Evolutionary conservation across 2,888 invertebrate genomes (phyloP).

Genomic region (Neoitamus cyanurus): DNA sequence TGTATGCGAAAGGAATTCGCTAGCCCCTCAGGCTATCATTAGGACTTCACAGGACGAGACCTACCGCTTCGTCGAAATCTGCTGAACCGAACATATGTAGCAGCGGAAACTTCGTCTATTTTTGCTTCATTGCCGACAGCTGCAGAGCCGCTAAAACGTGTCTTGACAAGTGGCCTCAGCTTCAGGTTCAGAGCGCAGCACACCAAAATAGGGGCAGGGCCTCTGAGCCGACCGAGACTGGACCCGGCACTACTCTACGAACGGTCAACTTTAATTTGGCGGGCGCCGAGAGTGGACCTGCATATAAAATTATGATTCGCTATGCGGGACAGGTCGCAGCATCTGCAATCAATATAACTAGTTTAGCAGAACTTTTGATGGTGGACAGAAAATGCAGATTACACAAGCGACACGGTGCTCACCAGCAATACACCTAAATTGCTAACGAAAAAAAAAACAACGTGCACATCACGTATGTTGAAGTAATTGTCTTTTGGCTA

Average conservation of each 20-base stretch:
- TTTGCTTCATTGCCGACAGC: slow-evolving; percentile 46
- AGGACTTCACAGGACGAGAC: slow-evolving; percentile 29
- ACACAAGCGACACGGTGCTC: neutral
- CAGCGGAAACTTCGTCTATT: slow-evolving; percentile 39
- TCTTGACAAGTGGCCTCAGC: slow-evolving; percentile 20
- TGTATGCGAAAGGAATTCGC: slow-evolving; percentile 25
- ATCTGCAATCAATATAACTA: slow-evolving; percentile 41
- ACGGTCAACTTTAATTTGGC: slow-evolving; percentile 34
- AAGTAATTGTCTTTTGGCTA: no score
- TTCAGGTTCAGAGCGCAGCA: neutral
- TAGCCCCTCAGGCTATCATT: slow-evolving; percentile 28
- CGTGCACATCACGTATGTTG: no score
- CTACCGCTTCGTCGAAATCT: slow-evolving; percentile 12
- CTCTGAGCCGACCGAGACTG: neutral
- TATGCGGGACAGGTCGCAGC: slow-evolving; percentile 9
- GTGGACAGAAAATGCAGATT: neutral
- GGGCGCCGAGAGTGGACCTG: slow-evolving; percentile 35
- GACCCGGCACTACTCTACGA: neutral
- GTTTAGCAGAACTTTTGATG: slow-evolving; percentile 26
- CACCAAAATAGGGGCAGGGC: neutral
- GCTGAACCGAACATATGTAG: slow-evolving; percentile 23
- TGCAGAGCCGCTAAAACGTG: slow-evolving; percentile 46
- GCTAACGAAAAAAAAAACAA: neutral
- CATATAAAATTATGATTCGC: slow-evolving; percentile 44
- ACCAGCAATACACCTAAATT: neutral